phyloP scores from a whole-genome alignment of 2,888 invertebrate species.

The Allacma fusca region DNA sequence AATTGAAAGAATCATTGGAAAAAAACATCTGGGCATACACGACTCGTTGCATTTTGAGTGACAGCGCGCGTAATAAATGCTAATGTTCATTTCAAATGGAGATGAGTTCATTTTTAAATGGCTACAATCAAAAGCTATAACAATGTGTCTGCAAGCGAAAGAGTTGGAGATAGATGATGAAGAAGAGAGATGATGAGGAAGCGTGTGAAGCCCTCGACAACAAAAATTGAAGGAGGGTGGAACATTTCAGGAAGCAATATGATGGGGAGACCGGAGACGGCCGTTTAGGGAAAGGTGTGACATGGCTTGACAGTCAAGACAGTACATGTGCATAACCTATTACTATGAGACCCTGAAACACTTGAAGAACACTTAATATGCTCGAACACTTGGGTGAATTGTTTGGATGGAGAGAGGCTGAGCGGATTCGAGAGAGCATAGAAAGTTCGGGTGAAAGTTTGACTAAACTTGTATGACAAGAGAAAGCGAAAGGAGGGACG shows the following conservation, averaged over 20 bases:
- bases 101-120: too few relatives aligned
- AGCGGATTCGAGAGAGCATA: background rate
- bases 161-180: too few relatives aligned
- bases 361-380: background rate
- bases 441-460: background rate
- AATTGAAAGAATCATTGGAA: too few relatives aligned
- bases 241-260: background rate
- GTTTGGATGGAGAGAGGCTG: constrained; percentile 1
- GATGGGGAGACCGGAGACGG: background rate
- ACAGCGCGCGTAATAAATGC: too few relatives aligned
- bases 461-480: background rate
- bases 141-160: too few relatives aligned
- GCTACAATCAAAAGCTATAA: too few relatives aligned
- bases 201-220: background rate
- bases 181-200: background rate
- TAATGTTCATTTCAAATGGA: too few relatives aligned
- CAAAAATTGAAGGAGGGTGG: background rate
- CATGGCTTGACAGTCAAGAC: background rate
- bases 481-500: background rate
- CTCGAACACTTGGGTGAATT: background rate
- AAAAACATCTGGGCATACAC: too few relatives aligned
- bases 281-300: background rate
- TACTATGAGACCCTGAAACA: background rate
- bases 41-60: too few relatives aligned
- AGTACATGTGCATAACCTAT: background rate